These are phyloP conservation scores for Zaprionus africanus DNA, from an alignment of 1,140 invertebrate genomes.

Conservation along the genomic window DNA sequence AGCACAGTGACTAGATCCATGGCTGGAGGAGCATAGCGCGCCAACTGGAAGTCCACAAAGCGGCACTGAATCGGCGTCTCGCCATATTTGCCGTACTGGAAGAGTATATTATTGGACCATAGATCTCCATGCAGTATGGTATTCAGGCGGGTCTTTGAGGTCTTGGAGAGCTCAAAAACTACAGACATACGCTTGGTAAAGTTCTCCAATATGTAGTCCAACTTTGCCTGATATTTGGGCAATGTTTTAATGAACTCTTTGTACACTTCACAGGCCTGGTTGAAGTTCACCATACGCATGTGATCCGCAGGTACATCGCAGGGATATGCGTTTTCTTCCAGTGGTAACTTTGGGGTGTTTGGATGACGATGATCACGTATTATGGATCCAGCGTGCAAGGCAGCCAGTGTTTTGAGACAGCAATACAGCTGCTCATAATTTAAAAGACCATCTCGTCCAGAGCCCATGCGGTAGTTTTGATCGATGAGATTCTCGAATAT, in stretches of 20 bases:
- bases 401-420: conserved; percentile 85
- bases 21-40: conserved; percentile 85
- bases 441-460: conserved; percentile 81
- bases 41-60: conserved; percentile 88
- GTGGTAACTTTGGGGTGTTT: conserved; percentile 79
- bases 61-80: conserved; percentile 84
- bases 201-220: conserved; percentile 69
- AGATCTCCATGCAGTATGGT: conserved; percentile 87
- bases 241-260: conserved; percentile 85
- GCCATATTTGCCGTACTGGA: conserved; percentile 85
- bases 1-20: conserved; percentile 85
- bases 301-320: conserved; percentile 64
- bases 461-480: conserved; percentile 81
- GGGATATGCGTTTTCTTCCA: conserved; percentile 86
- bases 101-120: conserved; percentile 88
- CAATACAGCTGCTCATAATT: conserved; percentile 85
- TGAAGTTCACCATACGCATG: conserved; percentile 82
- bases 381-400: conserved; percentile 86
- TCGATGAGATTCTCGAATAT: conserved; percentile 85
- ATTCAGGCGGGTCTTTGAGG: conserved; percentile 85
- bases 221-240: conserved; percentile 65
- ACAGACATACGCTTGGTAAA: conserved; percentile 81
- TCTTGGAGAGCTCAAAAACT: conserved; percentile 84
- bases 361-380: conserved; percentile 85
- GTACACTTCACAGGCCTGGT: conserved; percentile 83